Conservation (phyloP, 2,113 vertebrate genomes). For the Oxygymnocypris stewartii region DNA sequence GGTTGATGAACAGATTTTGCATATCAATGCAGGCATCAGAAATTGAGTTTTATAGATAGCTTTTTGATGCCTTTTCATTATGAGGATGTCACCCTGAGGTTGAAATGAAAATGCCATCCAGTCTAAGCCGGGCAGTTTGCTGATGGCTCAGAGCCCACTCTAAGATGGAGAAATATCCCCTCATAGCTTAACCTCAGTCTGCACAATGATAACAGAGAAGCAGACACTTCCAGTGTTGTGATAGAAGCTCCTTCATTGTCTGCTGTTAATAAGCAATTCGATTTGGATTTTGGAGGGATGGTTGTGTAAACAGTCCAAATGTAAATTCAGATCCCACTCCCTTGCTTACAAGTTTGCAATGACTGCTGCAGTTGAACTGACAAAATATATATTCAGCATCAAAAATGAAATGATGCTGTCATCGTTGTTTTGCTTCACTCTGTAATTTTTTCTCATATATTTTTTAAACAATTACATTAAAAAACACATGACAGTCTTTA, state of each 20-base stretch:
- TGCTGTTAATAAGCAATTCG: conserved; percentile 2
- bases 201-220: conserved; percentile 49
- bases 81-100: conserved; percentile 67
- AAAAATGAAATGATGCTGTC: neutral
- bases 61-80: conserved; percentile 73
- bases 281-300: conserved; percentile 14
- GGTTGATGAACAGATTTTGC: conserved; percentile 68
- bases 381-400: neutral
- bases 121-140: conserved; percentile 56
- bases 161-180: conserved; percentile 57
- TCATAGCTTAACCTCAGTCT: conserved; percentile 62
- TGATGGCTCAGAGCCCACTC: conserved; percentile 45
- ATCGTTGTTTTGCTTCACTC: neutral
- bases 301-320: conserved; percentile 19
- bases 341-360: neutral
- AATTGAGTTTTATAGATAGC: conserved; percentile 71
- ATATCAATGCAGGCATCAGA: conserved; percentile 69
- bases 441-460: neutral
- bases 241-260: conserved; percentile 2
- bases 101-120: conserved; percentile 73
- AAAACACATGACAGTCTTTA: neutral
- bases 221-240: neutral
- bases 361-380: neutral
- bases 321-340: conserved; percentile 23
- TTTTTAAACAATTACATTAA: neutral